These are phyloP conservation scores for Telmatochromis brichardi DNA, from an alignment of 2,113 vertebrate genomes.

Conservation along the genomic window DNA sequence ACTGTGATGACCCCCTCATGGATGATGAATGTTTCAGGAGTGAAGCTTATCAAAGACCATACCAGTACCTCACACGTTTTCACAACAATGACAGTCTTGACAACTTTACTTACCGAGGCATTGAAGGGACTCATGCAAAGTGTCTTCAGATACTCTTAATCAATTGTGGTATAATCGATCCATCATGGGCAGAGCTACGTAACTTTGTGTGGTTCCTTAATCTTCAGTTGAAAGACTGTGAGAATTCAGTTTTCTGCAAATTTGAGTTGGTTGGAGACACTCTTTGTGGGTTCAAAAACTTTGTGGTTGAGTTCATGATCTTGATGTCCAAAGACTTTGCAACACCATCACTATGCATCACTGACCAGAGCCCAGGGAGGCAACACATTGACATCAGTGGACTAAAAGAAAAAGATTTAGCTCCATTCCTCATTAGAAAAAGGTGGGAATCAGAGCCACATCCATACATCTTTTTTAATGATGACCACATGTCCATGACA, in stretches of 20 bases:
- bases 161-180: slow-evolving; percentile 76
- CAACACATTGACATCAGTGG: slow-evolving; percentile 14
- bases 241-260: slow-evolving; percentile 79
- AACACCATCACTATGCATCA: slow-evolving; percentile 79
- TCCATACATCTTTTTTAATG: slow-evolving; percentile 87
- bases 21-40: slow-evolving; percentile 74
- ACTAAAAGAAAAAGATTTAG: slow-evolving; percentile 75
- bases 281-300: slow-evolving; percentile 80
- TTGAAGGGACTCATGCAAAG: slow-evolving; percentile 73
- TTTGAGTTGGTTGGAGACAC: slow-evolving; percentile 66
- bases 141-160: slow-evolving; percentile 80
- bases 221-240: slow-evolving; percentile 78
- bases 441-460: slow-evolving; percentile 86
- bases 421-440: slow-evolving; percentile 80
- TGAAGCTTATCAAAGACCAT: slow-evolving; percentile 83
- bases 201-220: slow-evolving; percentile 84
- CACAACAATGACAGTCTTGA: slow-evolving; percentile 60
- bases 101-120: slow-evolving; percentile 54
- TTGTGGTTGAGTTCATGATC: slow-evolving; percentile 88
- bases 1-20: slow-evolving; percentile 69
- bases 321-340: slow-evolving; percentile 88
- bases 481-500: slow-evolving; percentile 79
- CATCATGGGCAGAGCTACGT: slow-evolving; percentile 83
- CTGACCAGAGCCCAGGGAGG: slow-evolving; percentile 79
- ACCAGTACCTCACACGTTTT: slow-evolving; percentile 80